Evolutionary conservation across 2,888 invertebrate genomes (phyloP).

Genomic region (Conus canariensis): DNA sequence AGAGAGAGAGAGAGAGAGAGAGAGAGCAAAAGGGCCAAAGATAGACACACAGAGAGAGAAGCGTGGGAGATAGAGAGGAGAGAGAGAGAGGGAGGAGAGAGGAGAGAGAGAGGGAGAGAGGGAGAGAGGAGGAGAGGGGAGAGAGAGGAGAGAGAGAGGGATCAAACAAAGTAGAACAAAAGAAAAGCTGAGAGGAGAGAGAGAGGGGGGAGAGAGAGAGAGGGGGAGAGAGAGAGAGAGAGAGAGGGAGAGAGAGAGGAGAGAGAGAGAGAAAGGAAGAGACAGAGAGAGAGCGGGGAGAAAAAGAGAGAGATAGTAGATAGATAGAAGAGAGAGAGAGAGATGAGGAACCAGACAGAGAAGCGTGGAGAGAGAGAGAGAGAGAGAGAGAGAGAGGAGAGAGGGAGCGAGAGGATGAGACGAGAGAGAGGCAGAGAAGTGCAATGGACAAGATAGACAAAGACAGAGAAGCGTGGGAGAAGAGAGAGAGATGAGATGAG

Average conservation of each 20-base stretch:
- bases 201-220: too few species aligned
- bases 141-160: background rate
- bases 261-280: background rate
- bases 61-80: background rate
- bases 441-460: too few species aligned
- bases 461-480: too few species aligned
- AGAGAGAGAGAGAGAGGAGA: background rate
- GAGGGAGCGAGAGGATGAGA: too few species aligned
- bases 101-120: background rate
- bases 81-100: background rate
- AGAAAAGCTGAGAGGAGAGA: background rate
- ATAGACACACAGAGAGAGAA: background rate
- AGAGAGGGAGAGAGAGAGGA: background rate
- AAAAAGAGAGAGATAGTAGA: too few species aligned
- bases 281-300: background rate
- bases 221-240: slow-evolving; percentile 2
- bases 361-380: too few species aligned
- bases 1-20: background rate
- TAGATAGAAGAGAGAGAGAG: too few species aligned
- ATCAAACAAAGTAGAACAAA: background rate
- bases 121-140: too few species aligned
- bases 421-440: too few species aligned
- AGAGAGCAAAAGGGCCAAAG: background rate
- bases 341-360: too few species aligned
- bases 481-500: background rate